A percentile compares a stretch with the other conserved stretches of the same genome.
Conservation (phyloP, 2,888 invertebrate genomes). For the Oxyteleia sp. region DNA sequence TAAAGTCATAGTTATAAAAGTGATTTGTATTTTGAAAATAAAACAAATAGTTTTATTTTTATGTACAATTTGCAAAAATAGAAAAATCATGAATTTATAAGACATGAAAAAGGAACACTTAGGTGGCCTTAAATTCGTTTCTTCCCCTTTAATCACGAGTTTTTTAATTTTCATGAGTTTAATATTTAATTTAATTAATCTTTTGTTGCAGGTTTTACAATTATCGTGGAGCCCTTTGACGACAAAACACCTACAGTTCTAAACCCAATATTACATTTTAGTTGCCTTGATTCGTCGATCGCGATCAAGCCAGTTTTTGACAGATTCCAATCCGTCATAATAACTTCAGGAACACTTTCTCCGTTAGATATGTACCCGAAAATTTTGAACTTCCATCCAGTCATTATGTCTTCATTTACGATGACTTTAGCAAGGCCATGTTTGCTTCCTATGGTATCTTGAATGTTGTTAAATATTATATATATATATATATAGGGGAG, state of each 20-base stretch:
- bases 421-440: constrained; percentile 99
- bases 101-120: too few relatives aligned
- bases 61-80: too few relatives aligned
- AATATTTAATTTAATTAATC: too few relatives aligned
- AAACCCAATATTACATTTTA: constrained; percentile 95
- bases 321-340: constrained; percentile 98
- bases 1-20: too few relatives aligned
- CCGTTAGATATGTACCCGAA: constrained; percentile 99
- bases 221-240: constrained; percentile 99
- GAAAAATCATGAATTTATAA: too few relatives aligned
- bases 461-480: not conserved
- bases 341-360: constrained; percentile 99
- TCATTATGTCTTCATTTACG: constrained; percentile 98
- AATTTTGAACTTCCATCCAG: constrained; percentile 99
- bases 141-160: too few relatives aligned
- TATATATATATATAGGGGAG: too few relatives aligned
- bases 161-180: too few relatives aligned
- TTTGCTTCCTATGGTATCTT: constrained; percentile 96
- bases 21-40: too few relatives aligned
- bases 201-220: constrained; percentile 93
- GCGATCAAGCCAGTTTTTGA: constrained; percentile 99
- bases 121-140: too few relatives aligned
- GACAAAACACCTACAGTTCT: constrained; percentile 96
- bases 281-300: constrained; percentile 99
- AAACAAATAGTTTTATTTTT: too few relatives aligned